These are phyloP conservation scores for Muntiacus reevesi DNA, from an alignment of 2,113 vertebrate species.

Conservation along the genomic window DNA sequence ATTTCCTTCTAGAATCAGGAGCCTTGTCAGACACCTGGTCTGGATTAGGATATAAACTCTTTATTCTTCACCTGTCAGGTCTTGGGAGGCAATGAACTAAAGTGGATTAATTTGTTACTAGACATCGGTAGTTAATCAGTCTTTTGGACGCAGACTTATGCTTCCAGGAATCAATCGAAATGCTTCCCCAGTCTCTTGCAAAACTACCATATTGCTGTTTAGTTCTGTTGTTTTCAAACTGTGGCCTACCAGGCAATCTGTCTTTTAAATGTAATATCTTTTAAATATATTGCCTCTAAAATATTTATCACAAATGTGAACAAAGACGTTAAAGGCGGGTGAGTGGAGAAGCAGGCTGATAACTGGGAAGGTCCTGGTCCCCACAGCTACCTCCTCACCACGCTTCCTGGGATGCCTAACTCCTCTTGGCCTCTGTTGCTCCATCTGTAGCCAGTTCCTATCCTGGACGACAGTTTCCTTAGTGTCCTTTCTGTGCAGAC, in stretches of 20 bases:
- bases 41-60: not conserved
- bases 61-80: not conserved
- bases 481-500: not conserved
- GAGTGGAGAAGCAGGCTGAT: not conserved
- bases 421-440: not conserved
- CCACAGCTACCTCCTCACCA: accelerated
- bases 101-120: not conserved
- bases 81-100: not conserved
- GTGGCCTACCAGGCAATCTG: not conserved
- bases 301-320: not conserved
- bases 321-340: not conserved
- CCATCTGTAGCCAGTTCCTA: not conserved
- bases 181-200: not conserved
- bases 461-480: not conserved
- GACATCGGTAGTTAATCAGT: not conserved
- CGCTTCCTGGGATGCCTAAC: accelerated
- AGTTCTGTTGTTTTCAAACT: not conserved
- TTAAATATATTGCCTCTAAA: not conserved
- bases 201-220: not conserved
- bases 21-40: not conserved
- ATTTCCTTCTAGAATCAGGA: not conserved
- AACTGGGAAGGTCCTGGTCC: accelerated
- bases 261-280: not conserved
- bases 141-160: not conserved
- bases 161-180: not conserved